Conservation (phyloP, 2,113 vertebrate genomes). For the Gila orcuttii region DNA sequence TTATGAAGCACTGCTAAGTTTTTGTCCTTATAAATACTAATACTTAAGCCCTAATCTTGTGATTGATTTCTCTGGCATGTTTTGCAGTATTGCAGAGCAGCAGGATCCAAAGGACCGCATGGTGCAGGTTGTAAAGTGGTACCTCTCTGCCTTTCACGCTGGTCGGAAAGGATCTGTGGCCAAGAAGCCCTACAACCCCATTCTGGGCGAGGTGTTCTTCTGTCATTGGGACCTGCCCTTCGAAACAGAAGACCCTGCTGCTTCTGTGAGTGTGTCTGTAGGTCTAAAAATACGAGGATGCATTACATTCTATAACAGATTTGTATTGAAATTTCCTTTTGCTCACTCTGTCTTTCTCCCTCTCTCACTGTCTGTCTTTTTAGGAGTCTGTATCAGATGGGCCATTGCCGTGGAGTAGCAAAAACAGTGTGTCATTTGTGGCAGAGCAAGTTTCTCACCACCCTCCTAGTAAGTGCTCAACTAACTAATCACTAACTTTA, state of each 20-base stretch:
- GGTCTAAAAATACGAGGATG: neutral
- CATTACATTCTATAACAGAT: neutral
- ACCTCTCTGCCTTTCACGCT: constrained; percentile 98
- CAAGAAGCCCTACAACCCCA: constrained; percentile 99
- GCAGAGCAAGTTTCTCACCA: constrained; percentile 99
- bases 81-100: constrained; percentile 90
- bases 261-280: constrained; percentile 61
- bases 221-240: constrained; percentile 92
- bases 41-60: neutral
- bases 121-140: constrained; percentile 96
- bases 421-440: constrained; percentile 91
- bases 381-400: constrained; percentile 92
- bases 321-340: neutral
- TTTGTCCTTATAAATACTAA: neutral
- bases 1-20: neutral
- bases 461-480: constrained; percentile 89
- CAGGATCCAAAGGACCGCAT: constrained; percentile 91
- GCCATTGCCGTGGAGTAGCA: constrained; percentile 88
- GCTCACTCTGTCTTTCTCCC: neutral
- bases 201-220: constrained; percentile 95
- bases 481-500: neutral
- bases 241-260: constrained; percentile 81
- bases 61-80: constrained; percentile 15
- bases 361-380: neutral
- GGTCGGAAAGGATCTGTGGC: constrained; percentile 97